Base-by-base conservation (phyloP, 2,888 invertebrate species). In the Erebia ligea region DNA sequence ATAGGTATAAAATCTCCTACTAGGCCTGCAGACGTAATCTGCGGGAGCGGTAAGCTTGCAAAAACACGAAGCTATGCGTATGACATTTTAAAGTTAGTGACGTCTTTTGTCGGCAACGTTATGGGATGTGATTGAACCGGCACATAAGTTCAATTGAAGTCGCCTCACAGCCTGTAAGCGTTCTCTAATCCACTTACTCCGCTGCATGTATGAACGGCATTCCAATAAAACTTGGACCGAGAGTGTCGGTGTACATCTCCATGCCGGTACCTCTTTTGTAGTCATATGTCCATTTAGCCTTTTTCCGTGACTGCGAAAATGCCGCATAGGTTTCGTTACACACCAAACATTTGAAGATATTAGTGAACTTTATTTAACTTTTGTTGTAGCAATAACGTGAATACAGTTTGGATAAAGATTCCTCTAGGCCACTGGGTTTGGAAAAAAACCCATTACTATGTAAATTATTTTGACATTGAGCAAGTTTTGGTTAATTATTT, bases 181-280 rank as follows among this genome's bases (percentile, higher is more conserved):
- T 82, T 85, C 89, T 84, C 87, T 86, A 86, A 88, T 90, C 94
- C 93, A 98, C 98, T 98, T 97, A 99, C 99, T 99, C 98, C 93
- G 99, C 98, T 86, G 99, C 99, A 94, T 98, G 96, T 89, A 97
- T 98, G 96, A 99, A 99, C 87, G 97, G 98, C 97, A 99, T 98
- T 94, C 98, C 98, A 94, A 98, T 97, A 96, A 99, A 99, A 84
- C 99, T 97, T 82, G 97, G 97, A 94, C 99, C 99, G 94, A 99
- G 95, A 86, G 98, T 98, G 95, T 99, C 99, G 87, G 99, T 99
- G 95, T 99, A 99, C 98, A 99, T 99, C 96, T 99, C 99, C 98
- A 99, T 99, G 87, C 99, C 99, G 84, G 99, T 99, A 90, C 99
- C 99, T 88, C 99, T 96, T 92, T 99, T 97, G 95, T 99, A 99